Conservation (phyloP, 2,113 vertebrate genomes). For the Ranitomeya variabilis region DNA sequence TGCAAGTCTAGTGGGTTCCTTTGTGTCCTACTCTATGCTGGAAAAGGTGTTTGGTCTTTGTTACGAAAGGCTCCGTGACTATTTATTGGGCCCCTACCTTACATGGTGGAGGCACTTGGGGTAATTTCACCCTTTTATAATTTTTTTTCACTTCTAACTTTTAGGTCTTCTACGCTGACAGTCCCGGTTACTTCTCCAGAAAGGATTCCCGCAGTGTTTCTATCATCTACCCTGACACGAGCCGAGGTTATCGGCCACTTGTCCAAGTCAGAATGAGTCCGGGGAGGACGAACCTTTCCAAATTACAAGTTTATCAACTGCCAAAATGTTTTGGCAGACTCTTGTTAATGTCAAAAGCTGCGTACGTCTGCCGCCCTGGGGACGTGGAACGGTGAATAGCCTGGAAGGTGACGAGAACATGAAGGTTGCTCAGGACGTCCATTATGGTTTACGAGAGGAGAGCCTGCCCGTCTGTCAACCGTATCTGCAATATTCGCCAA, state of each 20-base stretch:
- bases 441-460: not conserved
- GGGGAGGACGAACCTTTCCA: not conserved
- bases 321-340: conserved; percentile 29
- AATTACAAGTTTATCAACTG: conserved; percentile 33
- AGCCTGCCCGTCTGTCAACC: conserved; percentile 15
- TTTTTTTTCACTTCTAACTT: too few relatives aligned
- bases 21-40: too few relatives aligned
- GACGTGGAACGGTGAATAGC: not conserved
- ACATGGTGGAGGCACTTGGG: too few relatives aligned
- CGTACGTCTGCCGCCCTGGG: not conserved
- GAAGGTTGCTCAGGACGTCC: conserved; percentile 30
- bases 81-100: too few relatives aligned
- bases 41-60: too few relatives aligned
- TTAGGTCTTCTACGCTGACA: not conserved
- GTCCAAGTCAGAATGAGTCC: conserved; percentile 18
- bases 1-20: too few relatives aligned
- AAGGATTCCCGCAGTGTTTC: not conserved
- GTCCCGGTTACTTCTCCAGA: not conserved
- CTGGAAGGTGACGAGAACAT: not conserved
- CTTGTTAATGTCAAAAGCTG: not conserved
- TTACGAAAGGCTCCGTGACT: too few relatives aligned
- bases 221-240: not conserved
- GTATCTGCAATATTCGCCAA: conserved; percentile 4
- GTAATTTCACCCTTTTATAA: too few relatives aligned
- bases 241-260: not conserved